Evolutionary conservation across 1,140 invertebrate species (phyloP).

Genomic region (Trialeurodes vaporariorum): DNA sequence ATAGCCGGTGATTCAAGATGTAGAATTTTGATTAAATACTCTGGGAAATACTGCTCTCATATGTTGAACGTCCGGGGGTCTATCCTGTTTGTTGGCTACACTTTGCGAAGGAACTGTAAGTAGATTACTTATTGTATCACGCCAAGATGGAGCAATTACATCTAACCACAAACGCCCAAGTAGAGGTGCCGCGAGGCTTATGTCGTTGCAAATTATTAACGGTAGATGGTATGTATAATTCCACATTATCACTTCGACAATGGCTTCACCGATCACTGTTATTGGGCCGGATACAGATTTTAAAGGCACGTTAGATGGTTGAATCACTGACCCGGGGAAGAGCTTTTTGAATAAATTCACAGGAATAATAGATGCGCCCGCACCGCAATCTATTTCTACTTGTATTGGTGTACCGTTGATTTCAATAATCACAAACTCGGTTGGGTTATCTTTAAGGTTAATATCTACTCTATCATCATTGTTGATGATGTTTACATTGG

Average conservation of each 20-base stretch:
- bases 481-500: too few relatives aligned
- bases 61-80: neutral
- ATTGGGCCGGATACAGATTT: neutral
- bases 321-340: neutral
- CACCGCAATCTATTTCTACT: neutral
- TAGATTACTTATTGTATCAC: neutral
- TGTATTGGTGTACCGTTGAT: neutral
- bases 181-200: neutral
- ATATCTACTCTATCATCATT: too few relatives aligned
- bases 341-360: neutral
- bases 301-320: neutral
- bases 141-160: neutral
- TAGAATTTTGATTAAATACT: neutral
- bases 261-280: neutral
- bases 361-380: neutral
- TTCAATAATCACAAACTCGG: too few relatives aligned
- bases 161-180: neutral
- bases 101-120: neutral
- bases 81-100: neutral
- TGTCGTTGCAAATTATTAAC: neutral
- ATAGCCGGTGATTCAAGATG: neutral
- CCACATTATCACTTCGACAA: neutral
- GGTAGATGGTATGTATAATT: neutral
- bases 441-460: too few relatives aligned
- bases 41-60: neutral